phyloP scores from a whole-genome alignment of 2,888 invertebrate genomes.

The Clunio marinus region DNA sequence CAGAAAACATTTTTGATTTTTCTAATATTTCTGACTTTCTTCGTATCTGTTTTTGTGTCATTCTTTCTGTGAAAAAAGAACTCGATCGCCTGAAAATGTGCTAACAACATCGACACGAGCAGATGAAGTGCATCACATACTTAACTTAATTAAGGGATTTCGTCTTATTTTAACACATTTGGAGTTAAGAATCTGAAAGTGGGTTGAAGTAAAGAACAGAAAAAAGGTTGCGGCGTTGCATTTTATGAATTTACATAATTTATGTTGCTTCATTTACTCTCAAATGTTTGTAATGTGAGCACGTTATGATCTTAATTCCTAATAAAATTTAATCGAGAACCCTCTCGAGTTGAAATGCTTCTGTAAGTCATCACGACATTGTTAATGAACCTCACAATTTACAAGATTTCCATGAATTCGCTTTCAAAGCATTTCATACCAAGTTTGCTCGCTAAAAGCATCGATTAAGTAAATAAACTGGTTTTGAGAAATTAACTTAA shows the following conservation, averaged over 20 bases:
- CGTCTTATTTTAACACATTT: slow-evolving; percentile 1
- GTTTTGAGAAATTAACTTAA: not conserved
- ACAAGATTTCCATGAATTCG: not conserved
- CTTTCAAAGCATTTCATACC: not conserved
- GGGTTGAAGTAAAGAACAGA: not conserved
- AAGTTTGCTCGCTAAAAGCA: not conserved
- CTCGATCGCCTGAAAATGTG: slow-evolving; percentile 1
- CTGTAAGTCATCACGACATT: slow-evolving; percentile 7
- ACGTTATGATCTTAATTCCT: too few relatives aligned
- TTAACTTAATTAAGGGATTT: not conserved
- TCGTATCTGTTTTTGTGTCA: too few relatives aligned
- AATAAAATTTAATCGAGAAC: not conserved
- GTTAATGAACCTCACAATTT: slow-evolving; percentile 12
- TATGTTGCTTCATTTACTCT: not conserved
- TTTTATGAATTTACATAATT: slow-evolving; percentile 20
- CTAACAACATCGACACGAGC: not conserved
- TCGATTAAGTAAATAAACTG: not conserved
- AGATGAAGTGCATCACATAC: slow-evolving; percentile 19
- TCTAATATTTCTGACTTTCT: not conserved
- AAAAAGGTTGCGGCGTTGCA: not conserved
- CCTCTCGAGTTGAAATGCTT: too few relatives aligned
- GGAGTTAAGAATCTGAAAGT: not conserved
- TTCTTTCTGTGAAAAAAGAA: not conserved
- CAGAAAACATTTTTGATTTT: not conserved
- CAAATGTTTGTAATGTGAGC: too few relatives aligned